Conservation (phyloP, 2,888 invertebrate species). For the Copidosoma aretas region DNA sequence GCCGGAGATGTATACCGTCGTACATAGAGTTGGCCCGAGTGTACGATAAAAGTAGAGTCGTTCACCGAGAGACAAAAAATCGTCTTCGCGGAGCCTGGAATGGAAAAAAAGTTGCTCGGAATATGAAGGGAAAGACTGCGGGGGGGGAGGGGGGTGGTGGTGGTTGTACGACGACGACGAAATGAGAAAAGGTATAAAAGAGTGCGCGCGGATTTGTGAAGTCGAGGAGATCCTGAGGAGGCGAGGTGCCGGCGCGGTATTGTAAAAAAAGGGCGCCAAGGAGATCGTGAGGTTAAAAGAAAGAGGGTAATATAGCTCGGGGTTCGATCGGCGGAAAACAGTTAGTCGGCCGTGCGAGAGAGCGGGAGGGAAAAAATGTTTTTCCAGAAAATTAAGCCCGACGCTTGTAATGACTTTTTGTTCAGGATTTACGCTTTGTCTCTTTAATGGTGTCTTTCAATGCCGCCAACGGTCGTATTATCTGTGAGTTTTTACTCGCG, state of each 20-base stretch:
- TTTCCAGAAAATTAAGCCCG: slow-evolving; percentile 9
- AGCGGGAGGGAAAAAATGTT: background rate
- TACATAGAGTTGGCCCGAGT: too few relatives aligned
- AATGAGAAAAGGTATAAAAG: slow-evolving; percentile 29
- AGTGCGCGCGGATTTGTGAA: slow-evolving; percentile 1
- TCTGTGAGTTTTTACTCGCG: too few relatives aligned
- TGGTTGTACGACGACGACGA: slow-evolving; percentile 22
- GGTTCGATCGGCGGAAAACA: slow-evolving; percentile 19
- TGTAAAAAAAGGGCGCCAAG: slow-evolving; percentile 8
- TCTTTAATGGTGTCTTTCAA: too few relatives aligned
- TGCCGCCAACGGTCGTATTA: too few relatives aligned
- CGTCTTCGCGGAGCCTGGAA: too few relatives aligned
- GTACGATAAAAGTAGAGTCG: too few relatives aligned
- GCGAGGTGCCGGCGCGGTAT: background rate
- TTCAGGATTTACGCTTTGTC: too few relatives aligned
- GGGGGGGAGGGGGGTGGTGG: background rate
- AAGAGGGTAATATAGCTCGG: slow-evolving; percentile 24
- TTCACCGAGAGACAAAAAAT: too few relatives aligned
- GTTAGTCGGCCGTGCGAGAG: slow-evolving; percentile 11
- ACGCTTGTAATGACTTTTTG: background rate
- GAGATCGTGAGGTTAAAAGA: slow-evolving; percentile 14
- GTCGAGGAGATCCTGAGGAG: too few relatives aligned
- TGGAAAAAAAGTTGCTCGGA: too few relatives aligned
- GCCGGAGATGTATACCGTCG: slow-evolving; percentile 12
- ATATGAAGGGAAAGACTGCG: background rate